phyloP scores from a whole-genome alignment of 2,888 invertebrate species.

The Xestia ashworthii region DNA sequence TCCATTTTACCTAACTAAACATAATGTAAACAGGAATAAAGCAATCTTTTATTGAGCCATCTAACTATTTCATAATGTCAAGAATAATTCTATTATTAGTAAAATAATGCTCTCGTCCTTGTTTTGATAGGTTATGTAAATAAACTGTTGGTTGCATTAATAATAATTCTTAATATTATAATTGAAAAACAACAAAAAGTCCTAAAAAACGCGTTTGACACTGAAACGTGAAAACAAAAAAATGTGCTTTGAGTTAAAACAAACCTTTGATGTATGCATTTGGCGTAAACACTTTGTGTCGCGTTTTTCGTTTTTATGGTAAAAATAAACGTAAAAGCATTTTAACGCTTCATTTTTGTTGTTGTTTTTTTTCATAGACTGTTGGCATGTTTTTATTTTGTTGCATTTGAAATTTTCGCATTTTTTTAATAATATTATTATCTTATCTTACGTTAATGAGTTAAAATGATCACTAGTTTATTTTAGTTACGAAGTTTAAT shows the following conservation, averaged over 20 bases:
- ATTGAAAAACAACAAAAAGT: not conserved
- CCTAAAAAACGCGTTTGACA: not conserved
- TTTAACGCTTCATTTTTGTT: not conserved
- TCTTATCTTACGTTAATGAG: not conserved
- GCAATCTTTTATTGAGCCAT: not conserved
- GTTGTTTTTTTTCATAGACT: conserved; percentile 11
- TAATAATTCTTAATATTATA: no score
- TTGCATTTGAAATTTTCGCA: no score
- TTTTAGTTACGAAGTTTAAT: not conserved
- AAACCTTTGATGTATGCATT: conserved; percentile 24
- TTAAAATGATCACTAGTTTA: not conserved
- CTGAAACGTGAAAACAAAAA: not conserved
- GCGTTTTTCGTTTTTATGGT: not conserved
- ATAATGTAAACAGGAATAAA: not conserved
- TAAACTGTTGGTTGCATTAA: no score
- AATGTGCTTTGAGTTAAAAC: not conserved
- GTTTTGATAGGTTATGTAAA: not conserved
- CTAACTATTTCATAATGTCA: not conserved
- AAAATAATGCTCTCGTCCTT: not conserved
- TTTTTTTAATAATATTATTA: no score
- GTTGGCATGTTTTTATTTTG: no score
- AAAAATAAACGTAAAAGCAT: conserved; percentile 7
- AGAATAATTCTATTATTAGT: not conserved
- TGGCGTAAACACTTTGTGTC: conserved; percentile 4
- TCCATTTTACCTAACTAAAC: not conserved